Conservation (phyloP, 2,888 invertebrate genomes). For the Drosophila flavopinicola region DNA sequence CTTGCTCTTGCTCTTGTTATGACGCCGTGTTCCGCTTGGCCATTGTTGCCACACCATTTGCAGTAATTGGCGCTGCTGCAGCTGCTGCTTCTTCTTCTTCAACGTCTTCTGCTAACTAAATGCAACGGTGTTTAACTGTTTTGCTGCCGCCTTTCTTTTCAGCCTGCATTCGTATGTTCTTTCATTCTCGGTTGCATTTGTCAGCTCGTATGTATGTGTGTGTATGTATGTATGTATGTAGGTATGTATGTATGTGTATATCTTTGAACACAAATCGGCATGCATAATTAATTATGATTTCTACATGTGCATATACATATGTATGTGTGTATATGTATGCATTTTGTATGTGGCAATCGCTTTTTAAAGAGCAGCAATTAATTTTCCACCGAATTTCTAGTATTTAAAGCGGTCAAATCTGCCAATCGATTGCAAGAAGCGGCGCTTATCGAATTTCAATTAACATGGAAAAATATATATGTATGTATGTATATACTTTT, state of each 20-base stretch:
- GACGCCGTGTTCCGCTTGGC: slow-evolving; percentile 66
- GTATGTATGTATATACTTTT: too few relatives aligned
- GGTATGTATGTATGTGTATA: neutral
- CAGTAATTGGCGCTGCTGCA: slow-evolving; percentile 66
- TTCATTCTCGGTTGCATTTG: slow-evolving; percentile 26
- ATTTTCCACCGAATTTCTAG: slow-evolving; percentile 57
- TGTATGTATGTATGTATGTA: neutral
- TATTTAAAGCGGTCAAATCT: slow-evolving; percentile 22
- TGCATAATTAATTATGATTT: slow-evolving; percentile 67
- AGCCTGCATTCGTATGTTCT: slow-evolving; percentile 30
- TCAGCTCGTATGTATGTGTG: too few relatives aligned
- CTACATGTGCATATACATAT: slow-evolving; percentile 2
- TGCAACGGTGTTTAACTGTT: slow-evolving; percentile 66
- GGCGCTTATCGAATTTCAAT: slow-evolving; percentile 63
- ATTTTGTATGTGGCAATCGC: slow-evolving; percentile 38
- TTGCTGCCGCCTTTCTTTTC: slow-evolving; percentile 35
- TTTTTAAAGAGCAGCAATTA: slow-evolving; percentile 55
- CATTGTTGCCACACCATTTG: slow-evolving; percentile 75
- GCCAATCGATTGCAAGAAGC: slow-evolving; percentile 25
- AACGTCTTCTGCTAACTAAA: slow-evolving; percentile 36
- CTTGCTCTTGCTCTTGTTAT: slow-evolving; percentile 40
- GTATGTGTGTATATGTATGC: neutral
- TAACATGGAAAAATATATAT: slow-evolving; percentile 50
- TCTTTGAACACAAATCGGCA: slow-evolving; percentile 29
- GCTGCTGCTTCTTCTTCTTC: slow-evolving; percentile 18